These are phyloP conservation scores for Uloborus plumipes DNA, from an alignment of 2,888 invertebrate species.

Conservation along the genomic window DNA sequence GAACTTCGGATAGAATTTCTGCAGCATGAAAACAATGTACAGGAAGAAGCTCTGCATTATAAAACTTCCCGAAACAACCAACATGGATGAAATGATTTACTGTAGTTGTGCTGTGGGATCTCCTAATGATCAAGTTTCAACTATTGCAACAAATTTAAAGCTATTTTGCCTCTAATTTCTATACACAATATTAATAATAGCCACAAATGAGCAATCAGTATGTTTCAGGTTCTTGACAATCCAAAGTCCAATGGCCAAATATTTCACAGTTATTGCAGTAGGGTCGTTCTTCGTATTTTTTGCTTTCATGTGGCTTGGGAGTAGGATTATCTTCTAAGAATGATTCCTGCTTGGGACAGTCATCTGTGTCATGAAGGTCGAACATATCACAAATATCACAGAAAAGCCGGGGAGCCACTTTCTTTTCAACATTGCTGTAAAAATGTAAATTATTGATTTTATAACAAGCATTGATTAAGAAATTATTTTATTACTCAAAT, in stretches of 20 bases:
- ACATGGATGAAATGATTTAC: too few relatives aligned
- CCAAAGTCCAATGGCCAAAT: constrained; percentile 88
- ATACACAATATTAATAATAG: not conserved
- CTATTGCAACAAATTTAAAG: not conserved
- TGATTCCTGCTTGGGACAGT: constrained; percentile 88
- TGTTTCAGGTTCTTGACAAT: constrained; percentile 89
- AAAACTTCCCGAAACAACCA: too few relatives aligned
- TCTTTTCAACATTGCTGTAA: constrained; percentile 66
- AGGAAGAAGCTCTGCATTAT: too few relatives aligned
- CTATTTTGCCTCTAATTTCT: not conserved
- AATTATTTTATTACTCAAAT: too few relatives aligned
- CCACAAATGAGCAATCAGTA: constrained; percentile 69
- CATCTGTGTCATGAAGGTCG: constrained; percentile 97
- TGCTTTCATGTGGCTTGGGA: constrained; percentile 71
- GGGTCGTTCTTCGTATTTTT: constrained; percentile 75
- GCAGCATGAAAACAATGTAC: too few relatives aligned
- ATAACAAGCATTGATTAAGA: too few relatives aligned
- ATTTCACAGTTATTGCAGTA: constrained; percentile 96
- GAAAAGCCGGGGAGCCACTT: constrained; percentile 78
- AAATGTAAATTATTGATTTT: not conserved
- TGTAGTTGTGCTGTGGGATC: too few relatives aligned
- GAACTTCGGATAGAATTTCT: too few relatives aligned
- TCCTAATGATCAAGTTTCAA: too few relatives aligned
- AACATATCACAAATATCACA: constrained; percentile 98
- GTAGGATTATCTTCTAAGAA: constrained; percentile 72